phyloP scores from a whole-genome alignment of 2,113 vertebrate species.

The Periophthalmodon schlosseri region DNA sequence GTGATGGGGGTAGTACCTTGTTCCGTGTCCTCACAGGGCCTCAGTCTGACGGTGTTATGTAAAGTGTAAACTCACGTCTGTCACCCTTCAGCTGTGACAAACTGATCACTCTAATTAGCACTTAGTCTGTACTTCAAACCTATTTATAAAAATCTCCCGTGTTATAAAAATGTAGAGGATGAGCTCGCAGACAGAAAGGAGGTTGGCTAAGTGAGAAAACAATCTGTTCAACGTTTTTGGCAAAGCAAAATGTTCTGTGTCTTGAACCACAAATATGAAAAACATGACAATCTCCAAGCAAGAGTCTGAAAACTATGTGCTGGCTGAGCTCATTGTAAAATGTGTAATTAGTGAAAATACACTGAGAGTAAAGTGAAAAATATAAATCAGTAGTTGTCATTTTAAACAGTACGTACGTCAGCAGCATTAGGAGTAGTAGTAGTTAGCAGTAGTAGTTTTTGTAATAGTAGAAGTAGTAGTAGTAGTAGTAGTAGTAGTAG shows the following conservation, averaged over 20 bases:
- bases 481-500: too few relatives aligned
- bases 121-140: slow-evolving; percentile 9
- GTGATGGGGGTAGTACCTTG: too few relatives aligned
- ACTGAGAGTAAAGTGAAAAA: neutral
- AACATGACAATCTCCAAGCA: neutral
- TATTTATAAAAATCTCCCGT: slow-evolving; percentile 13
- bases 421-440: neutral
- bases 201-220: neutral
- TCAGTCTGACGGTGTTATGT: slow-evolving; percentile 7
- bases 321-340: too few relatives aligned
- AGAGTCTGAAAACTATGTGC: neutral
- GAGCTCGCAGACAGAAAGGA: slow-evolving; percentile 7
- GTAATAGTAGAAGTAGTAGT: too few relatives aligned
- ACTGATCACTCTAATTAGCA: slow-evolving; percentile 13
- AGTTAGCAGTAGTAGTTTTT: too few relatives aligned
- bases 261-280: slow-evolving; percentile 9
- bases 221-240: slow-evolving; percentile 9
- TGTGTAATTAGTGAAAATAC: neutral
- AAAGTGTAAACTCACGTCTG: neutral
- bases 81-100: slow-evolving; percentile 9
- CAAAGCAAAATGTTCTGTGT: slow-evolving; percentile 11
- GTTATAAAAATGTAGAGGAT: slow-evolving; percentile 24
- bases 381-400: neutral
- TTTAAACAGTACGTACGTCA: neutral
- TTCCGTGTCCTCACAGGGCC: neutral